Evolutionary conservation across 2,797 vertebrate species (phyloP), one percentile per base, ranked within the genome.

Genomic region (Falco novaeseelandiae): DNA sequence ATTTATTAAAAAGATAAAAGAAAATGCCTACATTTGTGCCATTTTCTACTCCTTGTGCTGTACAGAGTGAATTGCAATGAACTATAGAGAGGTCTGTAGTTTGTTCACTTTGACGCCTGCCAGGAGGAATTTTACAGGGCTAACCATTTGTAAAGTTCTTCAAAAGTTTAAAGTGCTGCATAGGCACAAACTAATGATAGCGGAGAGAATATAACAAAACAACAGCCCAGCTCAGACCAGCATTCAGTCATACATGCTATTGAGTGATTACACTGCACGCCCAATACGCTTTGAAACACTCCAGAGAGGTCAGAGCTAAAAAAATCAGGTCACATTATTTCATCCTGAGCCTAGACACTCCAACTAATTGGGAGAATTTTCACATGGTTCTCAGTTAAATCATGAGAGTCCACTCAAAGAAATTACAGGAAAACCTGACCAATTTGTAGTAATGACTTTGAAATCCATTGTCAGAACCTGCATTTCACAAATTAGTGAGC

Each of bases 391-490:
- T 76, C 74, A 94, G 89, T 40, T 72, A 82, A 94, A 88, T 69
- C 69, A 70, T 69, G 58, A 93, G 95, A 94, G 67, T 69, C 38
- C 73, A 73, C 89, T 95, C 77, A 85, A 86, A 92, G 34, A 94
- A 97, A 94, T 93, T 91, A 93, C 81, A 94, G 89, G 93, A 85
- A 96, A 96, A 84, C 87, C 73, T 89, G 65, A 95, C 83, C 67
- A 84, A 89, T 97, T 95, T 93, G 61, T 76, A 71, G n/a, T 92
- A 95, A 94, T 48, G 48, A 83, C 52, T 72, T 59, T 8, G 12
- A 92, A 95, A 90, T 61, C 34, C 49, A 85, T 30, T 90, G 81
- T 94, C 59, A 93, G 83, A 95, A 49, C 78, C 19, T 77, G 52
- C 44, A 59, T 83, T 96, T 93, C 87, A 59, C 22, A 79, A 84